Evolutionary conservation across 1,140 invertebrate genomes (phyloP), one percentile per base, ranked within the genome.

Genomic region (Atopsyche davidsoni): DNA sequence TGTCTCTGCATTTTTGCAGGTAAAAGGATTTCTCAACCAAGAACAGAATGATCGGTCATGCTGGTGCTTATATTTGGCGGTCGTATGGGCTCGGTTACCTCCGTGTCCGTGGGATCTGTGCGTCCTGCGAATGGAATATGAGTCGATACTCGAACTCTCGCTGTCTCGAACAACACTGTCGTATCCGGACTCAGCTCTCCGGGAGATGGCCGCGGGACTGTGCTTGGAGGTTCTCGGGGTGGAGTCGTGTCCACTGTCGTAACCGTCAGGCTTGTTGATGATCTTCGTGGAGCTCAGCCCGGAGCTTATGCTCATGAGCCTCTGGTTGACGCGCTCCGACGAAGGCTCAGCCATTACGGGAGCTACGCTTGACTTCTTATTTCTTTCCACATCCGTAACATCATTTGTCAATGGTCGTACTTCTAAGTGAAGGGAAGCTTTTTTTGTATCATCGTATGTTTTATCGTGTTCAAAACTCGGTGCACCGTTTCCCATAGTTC

Each of bases 91-190:
- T 47, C 55, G 44, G 41, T 53, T 57, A 67, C 67, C 17, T 72
- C 71, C 64, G 66, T 78, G 74, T 48, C 80, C 73, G 63, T 83
- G 72, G 32, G 83, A 75, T 31, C 79, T 72, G 48, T 79, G 78
- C 23, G 83, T 76, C 59, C 82, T 73, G 59, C 84, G 64, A 40
- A 82, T 82, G 36, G 79, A 83, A 53, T 86, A 86, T 6, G 86
- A 88, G 34, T 85, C 85, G 52, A 89, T 80, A 52, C 85, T 88
- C n/a, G 86, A 88, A 34, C 85, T 86, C 59, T 89, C 85, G 44
- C 86, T 89, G 59, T 93, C 89, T 53, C 89, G 69, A 1, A 89
- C 82, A 46, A 93, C 85, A 60, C 86, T 92, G 60, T 93, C 90
- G 63, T 94, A 93, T 2, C 90, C 91, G 62, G 89, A 92, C 64